Evolutionary conservation across 64 coral and sea anemone species (phyloP).

Genomic region (Stichodactyla mertensii): DNA sequence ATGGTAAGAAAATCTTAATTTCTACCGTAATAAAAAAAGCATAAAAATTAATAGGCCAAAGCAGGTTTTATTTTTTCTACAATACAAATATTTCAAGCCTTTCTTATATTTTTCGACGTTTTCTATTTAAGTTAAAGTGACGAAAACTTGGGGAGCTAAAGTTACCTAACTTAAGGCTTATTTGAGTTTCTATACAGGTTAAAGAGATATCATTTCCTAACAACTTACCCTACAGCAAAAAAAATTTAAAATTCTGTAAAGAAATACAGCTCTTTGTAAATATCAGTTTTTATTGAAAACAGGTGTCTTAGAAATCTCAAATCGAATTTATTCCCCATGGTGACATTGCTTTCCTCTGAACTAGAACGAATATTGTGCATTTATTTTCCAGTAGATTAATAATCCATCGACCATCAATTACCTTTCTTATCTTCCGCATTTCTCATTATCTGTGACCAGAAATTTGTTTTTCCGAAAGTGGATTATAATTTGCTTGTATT

Average conservation of each 20-base stretch:
- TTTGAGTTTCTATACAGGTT: neutral
- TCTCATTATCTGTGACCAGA: neutral
- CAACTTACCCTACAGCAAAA: neutral
- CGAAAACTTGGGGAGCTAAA: neutral
- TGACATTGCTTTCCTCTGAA: neutral
- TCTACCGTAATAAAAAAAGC: neutral
- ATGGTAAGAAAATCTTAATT: slow-evolving; percentile 49
- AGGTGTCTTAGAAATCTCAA: neutral
- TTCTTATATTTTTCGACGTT: neutral
- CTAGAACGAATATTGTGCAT: neutral
- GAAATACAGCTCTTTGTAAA: neutral
- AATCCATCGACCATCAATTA: neutral
- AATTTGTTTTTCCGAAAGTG: neutral
- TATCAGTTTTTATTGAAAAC: neutral
- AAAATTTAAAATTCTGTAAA: neutral
- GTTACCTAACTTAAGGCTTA: no score
- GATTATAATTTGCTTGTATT: neutral
- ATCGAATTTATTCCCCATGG: neutral
- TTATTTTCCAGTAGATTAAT: neutral
- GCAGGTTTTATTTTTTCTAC: neutral
- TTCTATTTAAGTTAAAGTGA: neutral
- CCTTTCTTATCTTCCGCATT: neutral
- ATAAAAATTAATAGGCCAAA: neutral
- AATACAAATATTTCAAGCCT: neutral
- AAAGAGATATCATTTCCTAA: neutral